These are phyloP conservation scores for Acyrthosiphon pisum DNA, from an alignment of 1,140 invertebrate genomes.

Conservation along the genomic window DNA sequence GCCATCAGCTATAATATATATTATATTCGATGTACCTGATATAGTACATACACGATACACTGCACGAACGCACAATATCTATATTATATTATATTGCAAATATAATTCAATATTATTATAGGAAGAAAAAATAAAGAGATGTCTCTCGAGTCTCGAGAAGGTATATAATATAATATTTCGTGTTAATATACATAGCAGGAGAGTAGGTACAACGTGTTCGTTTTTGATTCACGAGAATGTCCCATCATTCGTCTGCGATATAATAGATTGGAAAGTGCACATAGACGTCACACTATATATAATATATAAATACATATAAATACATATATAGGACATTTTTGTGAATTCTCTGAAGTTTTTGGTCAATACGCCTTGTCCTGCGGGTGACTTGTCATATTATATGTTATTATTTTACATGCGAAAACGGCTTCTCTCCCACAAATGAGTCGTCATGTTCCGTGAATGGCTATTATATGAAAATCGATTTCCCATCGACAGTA, in stretches of 20 bases:
- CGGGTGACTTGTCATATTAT: not conserved
- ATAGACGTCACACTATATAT: not conserved
- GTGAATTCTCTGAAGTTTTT: not conserved
- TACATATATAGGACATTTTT: not conserved
- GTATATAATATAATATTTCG: not conserved
- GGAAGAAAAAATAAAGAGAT: not conserved
- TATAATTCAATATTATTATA: not conserved
- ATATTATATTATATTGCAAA: not conserved
- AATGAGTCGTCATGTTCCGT: slow-evolving; percentile 6
- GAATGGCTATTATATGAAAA: not conserved
- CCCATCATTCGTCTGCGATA: not conserved
- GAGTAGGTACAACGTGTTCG: not conserved
- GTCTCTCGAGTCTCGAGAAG: not conserved
- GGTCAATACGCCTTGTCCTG: not conserved
- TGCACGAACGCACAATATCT: not conserved
- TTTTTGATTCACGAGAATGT: not conserved
- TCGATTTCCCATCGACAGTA: not conserved
- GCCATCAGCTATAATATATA: not conserved
- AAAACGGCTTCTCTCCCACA: not conserved
- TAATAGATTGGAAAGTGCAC: slow-evolving; percentile 1
- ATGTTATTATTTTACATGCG: not conserved
- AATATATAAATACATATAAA: not conserved
- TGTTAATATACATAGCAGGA: not conserved
- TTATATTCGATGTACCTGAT: not conserved
- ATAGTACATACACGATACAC: not conserved